These are phyloP conservation scores for Pachycephus smyrnensis DNA, from an alignment of 2,888 invertebrate genomes.

Conservation along the genomic window DNA sequence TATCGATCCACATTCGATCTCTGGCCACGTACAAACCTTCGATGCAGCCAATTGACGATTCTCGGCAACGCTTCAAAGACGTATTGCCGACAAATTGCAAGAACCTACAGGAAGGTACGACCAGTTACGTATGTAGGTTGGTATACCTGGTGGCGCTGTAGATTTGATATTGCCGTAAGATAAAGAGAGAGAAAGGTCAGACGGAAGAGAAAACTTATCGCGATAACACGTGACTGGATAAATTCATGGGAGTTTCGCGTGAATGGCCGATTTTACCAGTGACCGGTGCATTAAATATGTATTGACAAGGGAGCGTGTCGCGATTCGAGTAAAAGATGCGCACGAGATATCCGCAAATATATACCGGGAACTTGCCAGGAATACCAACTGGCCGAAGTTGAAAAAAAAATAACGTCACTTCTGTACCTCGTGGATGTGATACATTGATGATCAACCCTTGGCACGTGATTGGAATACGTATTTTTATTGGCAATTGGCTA, in stretches of 20 bases:
- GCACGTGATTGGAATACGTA: conserved; percentile 33
- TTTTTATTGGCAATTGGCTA: conserved; percentile 12
- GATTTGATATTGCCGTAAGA: not conserved
- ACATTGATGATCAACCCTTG: conserved; percentile 29
- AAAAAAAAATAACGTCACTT: conserved; percentile 15
- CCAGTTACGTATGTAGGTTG: not conserved
- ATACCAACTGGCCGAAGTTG: conserved; percentile 27
- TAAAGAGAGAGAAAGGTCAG: not conserved
- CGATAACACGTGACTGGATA: not conserved
- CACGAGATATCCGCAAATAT: conserved; percentile 1
- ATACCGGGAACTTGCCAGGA: conserved; percentile 13
- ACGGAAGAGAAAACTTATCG: not conserved
- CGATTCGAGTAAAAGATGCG: conserved; percentile 9
- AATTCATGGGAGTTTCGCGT: conserved; percentile 1
- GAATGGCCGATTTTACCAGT: conserved; percentile 29
- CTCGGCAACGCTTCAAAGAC: not conserved
- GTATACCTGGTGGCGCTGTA: not conserved
- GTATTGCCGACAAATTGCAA: not conserved
- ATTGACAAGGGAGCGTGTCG: conserved; percentile 21
- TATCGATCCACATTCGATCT: too few species aligned
- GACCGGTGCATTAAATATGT: conserved; percentile 34
- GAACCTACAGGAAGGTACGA: not conserved
- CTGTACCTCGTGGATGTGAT: conserved; percentile 8
- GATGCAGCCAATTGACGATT: too few species aligned
- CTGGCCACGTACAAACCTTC: too few species aligned